Evolutionary conservation across 2,888 invertebrate species (phyloP).

Genomic region (Trichacis sp.): DNA sequence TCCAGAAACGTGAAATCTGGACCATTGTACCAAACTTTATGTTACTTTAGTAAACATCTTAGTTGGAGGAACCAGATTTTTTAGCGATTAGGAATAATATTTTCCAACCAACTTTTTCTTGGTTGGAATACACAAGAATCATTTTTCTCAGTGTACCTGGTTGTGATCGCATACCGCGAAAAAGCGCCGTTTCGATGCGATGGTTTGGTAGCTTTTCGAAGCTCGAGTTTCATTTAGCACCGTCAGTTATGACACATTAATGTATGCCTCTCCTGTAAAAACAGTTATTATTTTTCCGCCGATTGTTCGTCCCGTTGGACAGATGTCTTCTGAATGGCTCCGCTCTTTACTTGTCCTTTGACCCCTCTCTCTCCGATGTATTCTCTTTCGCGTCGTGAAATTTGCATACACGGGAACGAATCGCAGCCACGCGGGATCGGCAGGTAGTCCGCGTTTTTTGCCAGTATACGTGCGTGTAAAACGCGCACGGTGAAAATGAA

Average conservation of each 20-base stretch:
- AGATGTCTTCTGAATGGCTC: conserved; percentile 59
- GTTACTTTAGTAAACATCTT: too few relatives aligned
- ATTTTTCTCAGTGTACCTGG: too few relatives aligned
- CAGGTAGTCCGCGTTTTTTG: conserved; percentile 52
- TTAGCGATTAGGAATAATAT: too few relatives aligned
- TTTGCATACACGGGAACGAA: conserved; percentile 65
- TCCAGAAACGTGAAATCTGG: too few relatives aligned
- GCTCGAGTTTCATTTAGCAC: conserved; percentile 17
- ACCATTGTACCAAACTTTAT: too few relatives aligned
- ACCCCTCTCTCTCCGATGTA: conserved; percentile 22
- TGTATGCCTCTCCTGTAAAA: conserved; percentile 61
- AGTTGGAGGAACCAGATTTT: too few relatives aligned
- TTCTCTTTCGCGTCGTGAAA: conserved; percentile 38
- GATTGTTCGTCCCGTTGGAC: conserved; percentile 57
- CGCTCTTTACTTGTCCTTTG: conserved; percentile 24
- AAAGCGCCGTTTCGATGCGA: too few relatives aligned
- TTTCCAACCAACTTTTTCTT: too few relatives aligned
- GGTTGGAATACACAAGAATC: too few relatives aligned
- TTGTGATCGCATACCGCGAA: too few relatives aligned
- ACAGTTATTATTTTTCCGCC: conserved; percentile 64
- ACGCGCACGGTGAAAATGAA: conserved; percentile 60
- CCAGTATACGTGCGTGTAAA: conserved; percentile 26
- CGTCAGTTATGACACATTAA: conserved; percentile 47
- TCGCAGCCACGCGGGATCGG: conserved; percentile 50
- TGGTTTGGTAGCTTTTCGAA: not conserved